Base-by-base conservation (phyloP, 2,888 invertebrate species). In the Scaptomyza polygonia region DNA sequence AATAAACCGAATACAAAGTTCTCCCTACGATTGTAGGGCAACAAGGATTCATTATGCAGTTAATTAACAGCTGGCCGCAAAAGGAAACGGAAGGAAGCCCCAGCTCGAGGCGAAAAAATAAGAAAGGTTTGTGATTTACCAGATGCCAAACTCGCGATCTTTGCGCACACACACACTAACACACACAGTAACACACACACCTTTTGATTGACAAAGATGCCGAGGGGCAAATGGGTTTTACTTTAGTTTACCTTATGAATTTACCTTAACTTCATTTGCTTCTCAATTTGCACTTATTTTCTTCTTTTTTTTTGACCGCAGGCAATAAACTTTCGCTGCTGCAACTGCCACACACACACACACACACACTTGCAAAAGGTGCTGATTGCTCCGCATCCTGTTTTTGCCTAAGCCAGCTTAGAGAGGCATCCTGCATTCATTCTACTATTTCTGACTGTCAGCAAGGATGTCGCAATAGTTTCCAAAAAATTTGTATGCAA, bases 401-500 rank as follows among this genome's bases (percentile, higher is more conserved):
- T 62, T 51, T 32, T 5, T 48, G 58, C 52, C 58, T 81, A 82
- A 86, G 82, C 82, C 82, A 84, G 86, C 82, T 82, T 82, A 82
- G 67, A 69, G 57, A 64, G 56, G 58, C 67, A 66, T 76, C 77
- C 65, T 67, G 72, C 72, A n/a, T n/a, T n/a, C 72, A 57, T 62
- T 57, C 47, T 68, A 64, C 65, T 72, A 58, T 47, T 42, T n/a
- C 16, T 49, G 59, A 63, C 77, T 88, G 86, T 87, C 88, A 88
- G 73, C 83, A 73, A 78, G 72, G 57, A 67, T 85, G 88, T 86
- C 56, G 73, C 77, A 64, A 87, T 86, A 88, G 86, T 86, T 83
- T 88, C 76, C 86, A 81, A 86, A 81, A 86, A 86, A 86, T 88
- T 81, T 88, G 25, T 88, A 88, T 87, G 88, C 86, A 87, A 88